Evolutionary conservation across 1,140 invertebrate species (phyloP).

Genomic region (Wiebesia pumilae): DNA sequence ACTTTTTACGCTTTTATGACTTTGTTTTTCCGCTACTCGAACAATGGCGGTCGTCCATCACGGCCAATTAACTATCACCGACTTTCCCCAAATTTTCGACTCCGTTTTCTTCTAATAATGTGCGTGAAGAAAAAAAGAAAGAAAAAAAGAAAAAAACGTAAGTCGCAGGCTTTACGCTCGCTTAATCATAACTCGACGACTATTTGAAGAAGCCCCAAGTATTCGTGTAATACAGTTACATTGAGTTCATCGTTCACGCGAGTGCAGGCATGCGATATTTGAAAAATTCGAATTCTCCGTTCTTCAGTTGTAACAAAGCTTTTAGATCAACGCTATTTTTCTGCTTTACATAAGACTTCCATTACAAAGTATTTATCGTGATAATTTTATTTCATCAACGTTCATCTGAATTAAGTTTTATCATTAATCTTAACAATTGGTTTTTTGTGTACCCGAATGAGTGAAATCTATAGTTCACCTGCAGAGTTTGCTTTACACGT

Average conservation of each 20-base stretch:
- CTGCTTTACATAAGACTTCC: too few relatives aligned
- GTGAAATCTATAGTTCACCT: too few relatives aligned
- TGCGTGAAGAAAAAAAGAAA: too few relatives aligned
- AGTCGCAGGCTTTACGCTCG: background rate
- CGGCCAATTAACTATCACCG: slow-evolving; percentile 16
- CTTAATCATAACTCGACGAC: background rate
- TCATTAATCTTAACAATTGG: too few relatives aligned
- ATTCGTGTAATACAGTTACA: background rate
- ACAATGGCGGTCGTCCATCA: background rate
- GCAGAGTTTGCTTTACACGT: too few relatives aligned
- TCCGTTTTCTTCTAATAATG: background rate
- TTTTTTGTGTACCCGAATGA: too few relatives aligned
- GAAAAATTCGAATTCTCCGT: too few relatives aligned
- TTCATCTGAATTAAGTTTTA: too few relatives aligned
- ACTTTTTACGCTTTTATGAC: slow-evolving; percentile 19
- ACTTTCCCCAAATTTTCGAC: background rate
- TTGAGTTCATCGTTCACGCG: background rate
- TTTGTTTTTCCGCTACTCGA: background rate
- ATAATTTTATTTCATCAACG: too few relatives aligned
- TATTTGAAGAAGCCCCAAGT: background rate
- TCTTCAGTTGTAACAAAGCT: too few relatives aligned
- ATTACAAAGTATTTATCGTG: too few relatives aligned
- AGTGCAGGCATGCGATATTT: background rate
- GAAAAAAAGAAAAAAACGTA: background rate
- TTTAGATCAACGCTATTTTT: too few relatives aligned